Evolutionary conservation across 2,888 invertebrate genomes (phyloP), one percentile per base, ranked within the genome.

Genomic region (Adela reaumurella): DNA sequence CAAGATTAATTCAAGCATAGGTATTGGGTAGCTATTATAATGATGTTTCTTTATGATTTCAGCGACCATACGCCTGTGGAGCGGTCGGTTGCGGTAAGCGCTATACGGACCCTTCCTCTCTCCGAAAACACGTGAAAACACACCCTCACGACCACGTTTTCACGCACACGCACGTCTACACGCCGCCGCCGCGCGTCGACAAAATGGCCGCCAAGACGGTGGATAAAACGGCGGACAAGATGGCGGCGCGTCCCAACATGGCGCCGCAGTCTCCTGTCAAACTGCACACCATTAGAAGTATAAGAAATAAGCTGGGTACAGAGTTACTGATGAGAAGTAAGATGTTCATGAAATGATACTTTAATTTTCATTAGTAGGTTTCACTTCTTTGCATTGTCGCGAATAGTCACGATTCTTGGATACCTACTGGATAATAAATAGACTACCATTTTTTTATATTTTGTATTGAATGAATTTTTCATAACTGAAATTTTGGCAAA

Each of bases 21-120:
- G n/a, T n/a, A n/a, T n/a, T n/a, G n/a, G n/a, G n/a, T n/a, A n/a
- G n/a, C n/a, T n/a, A n/a, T n/a, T n/a, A n/a, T n/a, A n/a, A n/a
- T n/a, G n/a, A n/a, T n/a, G n/a, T n/a, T n/a, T n/a, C n/a, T n/a
- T n/a, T n/a, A n/a, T n/a, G n/a, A n/a, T 62, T 58, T 1, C 78
- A 96, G 91, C 92, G 94, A 74, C 96, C 96, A 0, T 96, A 95
- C 69, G 92, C 92, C 1, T 96, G 96, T 58, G 92, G 93, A 59
- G 87, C 92, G 17, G 73, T 81, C 1, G 94, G 94, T 1, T 96
- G 96, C 63, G 86, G 85, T 5, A 96, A 96, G 67, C 86, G 94
- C 35, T 96, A 96, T 76, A 96, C 96, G 0, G 96, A 96, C 66
- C 96, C 96, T 0, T 94, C 94, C 48, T 94, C 94, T 46, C 81